Base-by-base conservation (phyloP, 2,888 invertebrate species). In the Alloscopus bannaensis region DNA sequence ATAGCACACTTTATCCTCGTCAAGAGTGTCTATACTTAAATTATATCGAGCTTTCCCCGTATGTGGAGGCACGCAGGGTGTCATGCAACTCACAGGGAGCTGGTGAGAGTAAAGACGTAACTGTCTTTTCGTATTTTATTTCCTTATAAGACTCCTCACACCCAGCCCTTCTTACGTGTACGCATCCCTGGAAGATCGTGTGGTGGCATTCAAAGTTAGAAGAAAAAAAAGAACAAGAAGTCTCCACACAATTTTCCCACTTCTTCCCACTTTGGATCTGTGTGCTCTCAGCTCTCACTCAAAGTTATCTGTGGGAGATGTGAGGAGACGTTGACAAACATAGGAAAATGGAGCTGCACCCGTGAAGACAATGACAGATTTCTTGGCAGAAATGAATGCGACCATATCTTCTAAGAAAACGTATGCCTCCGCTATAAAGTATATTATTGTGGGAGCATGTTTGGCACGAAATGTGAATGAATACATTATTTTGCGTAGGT, bases 341-440 rank as follows among this genome's bases (percentile, higher is more conserved):
- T 75, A 65, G 65, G 75, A 75, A 80, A 76, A 70, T 80, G 75
- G 70, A 80, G 70, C 75, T 75, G 75, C 75, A 75, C 70, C 71
- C 69, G 69, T 62, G 75, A 70, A 80, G 80, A 80, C 80, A 80
- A 80, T 80, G 80, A 80, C 80, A 80, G 80, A 80, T 80, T 80
- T 80, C 73, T 73, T 71, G 69, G 69, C 64, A 80, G 80, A 66
- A 75, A 75, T 66, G 75, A 75, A 66, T 75, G 75, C 65, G 59
- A 75, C 52, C 20, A 40, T 57, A 26, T 36, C 16, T 18, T 47
- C 4, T n/a, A n/a, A n/a, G n/a, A 57, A 29, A 18, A 26, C 20
- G 24, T 24, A 50, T 66, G 4, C 40, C 13, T 40, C 29, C 24
- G 13, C 47, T 60, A 52, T 20, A 20, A 36, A 52, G 22, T 31